Base-by-base conservation (phyloP, 2,797 vertebrate species). In the Lepilemur septentrionalis region DNA sequence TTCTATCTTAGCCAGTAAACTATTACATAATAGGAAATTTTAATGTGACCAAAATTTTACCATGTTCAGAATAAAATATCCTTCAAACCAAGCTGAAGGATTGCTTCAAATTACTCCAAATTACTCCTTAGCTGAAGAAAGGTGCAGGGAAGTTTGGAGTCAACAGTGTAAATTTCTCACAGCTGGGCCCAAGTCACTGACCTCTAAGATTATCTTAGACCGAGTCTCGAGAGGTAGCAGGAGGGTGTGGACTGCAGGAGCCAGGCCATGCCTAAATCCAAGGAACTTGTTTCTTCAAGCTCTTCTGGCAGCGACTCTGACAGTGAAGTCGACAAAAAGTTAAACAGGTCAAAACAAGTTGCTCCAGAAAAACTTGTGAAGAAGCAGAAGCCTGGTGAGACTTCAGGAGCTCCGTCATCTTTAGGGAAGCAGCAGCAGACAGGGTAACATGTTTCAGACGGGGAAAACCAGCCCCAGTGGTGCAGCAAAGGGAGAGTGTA, bases 261-360 rank as follows among this genome's bases (percentile, higher is more conserved):
- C 52, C 20, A 22, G 3, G 52, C 52, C 18, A 99, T 99, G 99
- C 99, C 99, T 43, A 99, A 99, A 96, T 99, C 99, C 98, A 99
- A 99, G 99, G 99, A 99, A 99, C 98, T 99, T 94, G 98, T 99
- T 97, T 99, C 99, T 79, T 99, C 99, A 98, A 99, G 99, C 98
- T 98, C 99, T 73, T 99, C 99, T 97, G 99, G 99, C 94, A 99
- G 99, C 78, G 99, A 99, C 97, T 99, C 99, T 7, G 99, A 99
- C 98, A 99, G 99, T 95, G 99, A 99, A 96, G 99, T 99, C 84
- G 99, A 99, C 96, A 99, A 99, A 90, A 99, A 99, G 99, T 99
- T 99, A 52, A 99, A 99, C 97, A 99, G 99, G 98, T 99, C 99
- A 99, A 99, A 99, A 99, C 96, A 99, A n/a, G 98, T 97, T 89